Evolutionary conservation across 1,140 invertebrate genomes (phyloP), one percentile per base, ranked within the genome.

Genomic region (Bombus polaris): DNA sequence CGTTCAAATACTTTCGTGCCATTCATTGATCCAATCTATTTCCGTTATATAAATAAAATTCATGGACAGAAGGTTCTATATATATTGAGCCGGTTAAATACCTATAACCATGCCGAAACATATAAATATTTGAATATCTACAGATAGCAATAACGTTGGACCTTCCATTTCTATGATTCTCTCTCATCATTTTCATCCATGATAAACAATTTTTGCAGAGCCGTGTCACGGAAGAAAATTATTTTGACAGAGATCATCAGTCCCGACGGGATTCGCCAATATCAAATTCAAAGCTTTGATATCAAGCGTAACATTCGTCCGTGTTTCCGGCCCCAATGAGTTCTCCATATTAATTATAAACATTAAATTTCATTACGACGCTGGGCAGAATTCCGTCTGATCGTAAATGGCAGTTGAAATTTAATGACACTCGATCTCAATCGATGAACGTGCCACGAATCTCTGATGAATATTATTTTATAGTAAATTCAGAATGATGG

Each of bases 321-420:
- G 5, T 39, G 35, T 1, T 28, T 59, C 68, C n/a, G 42, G 18
- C 10, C 0, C 44, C 18, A 53, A 59, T 18, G 47, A 76, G n/a
- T 59, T 62, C 22, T 59, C 8, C 74, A 18, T 59, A 59, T 76
- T 76, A 76, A 59, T n/a, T 25, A 28, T 13, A 76, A 76, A 76
- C 25, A 59, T 76, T 76, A 39, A 76, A 37, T 39, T 76, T 76
- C 47, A 37, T 76, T 76, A 39, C 9, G 47, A 59, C 25, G 13
- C 28, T 13, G 35, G 22, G 25, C 12, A 12, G 28, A 35, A 32
- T 37, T 37, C 22, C 4, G 18, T 59, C 32, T 28, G 47, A 5
- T n/a, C 12, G 13, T 47, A 35, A 76, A 37, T 76, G 53, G 39
- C 35, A 35, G 37, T 71, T n/a, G 10, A 39, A 37, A n/a, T 59